Evolutionary conservation across 2,797 vertebrate genomes (phyloP).

Genomic region (Morelia viridis): DNA sequence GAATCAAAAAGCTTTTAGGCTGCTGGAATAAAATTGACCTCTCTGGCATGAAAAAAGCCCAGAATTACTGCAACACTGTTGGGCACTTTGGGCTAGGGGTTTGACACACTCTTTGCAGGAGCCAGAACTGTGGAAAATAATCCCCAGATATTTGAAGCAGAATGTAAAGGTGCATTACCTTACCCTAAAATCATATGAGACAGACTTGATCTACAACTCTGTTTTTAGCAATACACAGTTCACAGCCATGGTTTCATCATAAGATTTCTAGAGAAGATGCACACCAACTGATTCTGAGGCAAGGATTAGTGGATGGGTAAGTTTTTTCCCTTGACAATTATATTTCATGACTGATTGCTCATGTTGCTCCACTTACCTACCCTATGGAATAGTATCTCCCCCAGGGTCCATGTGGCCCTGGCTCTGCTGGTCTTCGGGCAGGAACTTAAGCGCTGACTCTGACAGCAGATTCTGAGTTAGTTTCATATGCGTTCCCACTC

Average conservation of each 20-base stretch:
- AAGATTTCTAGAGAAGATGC: constrained; percentile 93
- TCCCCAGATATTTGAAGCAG: background rate
- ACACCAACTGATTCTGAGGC: constrained; percentile 89
- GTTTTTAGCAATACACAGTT: constrained; percentile 85
- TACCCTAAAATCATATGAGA: background rate
- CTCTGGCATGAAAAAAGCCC: background rate
- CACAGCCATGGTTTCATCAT: constrained; percentile 96
- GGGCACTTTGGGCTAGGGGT: background rate
- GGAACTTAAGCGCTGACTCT: background rate
- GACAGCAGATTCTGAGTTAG: background rate
- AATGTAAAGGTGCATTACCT: background rate
- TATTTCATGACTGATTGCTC: background rate
- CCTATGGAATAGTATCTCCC: background rate
- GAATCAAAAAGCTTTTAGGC: background rate
- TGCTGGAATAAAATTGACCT: background rate
- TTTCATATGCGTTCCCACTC: background rate
- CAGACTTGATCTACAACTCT: constrained; percentile 36
- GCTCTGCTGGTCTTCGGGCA: background rate
- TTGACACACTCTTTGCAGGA: background rate
- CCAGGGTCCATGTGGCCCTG: background rate
- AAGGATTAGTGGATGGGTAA: constrained; percentile 94
- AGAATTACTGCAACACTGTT: background rate
- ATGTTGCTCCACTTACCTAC: background rate
- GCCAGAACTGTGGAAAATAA: background rate
- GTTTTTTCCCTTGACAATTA: constrained; percentile 39